Conservation (phyloP, 2,113 vertebrate species). For the Chloropsis cyanopogon region DNA sequence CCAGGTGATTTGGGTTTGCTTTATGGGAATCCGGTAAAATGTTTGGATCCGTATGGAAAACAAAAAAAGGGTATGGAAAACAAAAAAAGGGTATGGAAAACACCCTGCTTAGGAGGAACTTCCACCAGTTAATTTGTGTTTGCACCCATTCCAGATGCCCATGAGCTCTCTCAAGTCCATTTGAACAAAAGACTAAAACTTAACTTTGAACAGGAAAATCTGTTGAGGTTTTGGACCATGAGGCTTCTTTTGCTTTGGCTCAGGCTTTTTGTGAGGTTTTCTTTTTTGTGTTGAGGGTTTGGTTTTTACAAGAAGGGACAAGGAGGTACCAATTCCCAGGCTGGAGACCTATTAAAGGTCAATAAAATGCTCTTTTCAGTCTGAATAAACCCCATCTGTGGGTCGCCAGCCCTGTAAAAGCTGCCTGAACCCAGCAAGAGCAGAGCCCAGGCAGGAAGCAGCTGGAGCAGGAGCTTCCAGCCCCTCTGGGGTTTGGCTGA, state of each 20-base stretch:
- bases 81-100: not conserved
- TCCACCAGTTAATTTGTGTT: not conserved
- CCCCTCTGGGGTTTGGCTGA: not conserved
- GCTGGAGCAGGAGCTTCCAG: not conserved
- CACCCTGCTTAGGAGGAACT: not conserved
- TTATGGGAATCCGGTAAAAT: not conserved
- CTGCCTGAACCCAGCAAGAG: not conserved
- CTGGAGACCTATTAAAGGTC: not conserved
- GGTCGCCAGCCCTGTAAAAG: not conserved
- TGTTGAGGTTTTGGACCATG: not conserved
- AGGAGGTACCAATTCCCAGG: not conserved
- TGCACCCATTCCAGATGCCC: not conserved
- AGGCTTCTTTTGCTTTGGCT: not conserved
- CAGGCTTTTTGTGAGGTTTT: not conserved
- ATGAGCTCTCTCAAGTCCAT: not conserved
- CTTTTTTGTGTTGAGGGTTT: rapidly evolving
- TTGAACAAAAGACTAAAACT: not conserved
- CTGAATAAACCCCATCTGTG: not conserved
- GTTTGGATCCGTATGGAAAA: not conserved
- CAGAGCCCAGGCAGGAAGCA: not conserved
- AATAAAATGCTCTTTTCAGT: not conserved
- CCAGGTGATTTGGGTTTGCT: not conserved
- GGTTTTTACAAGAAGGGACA: not conserved
- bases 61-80: not conserved
- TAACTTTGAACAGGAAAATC: not conserved